Base-by-base conservation (phyloP, 2,797 vertebrate genomes). In the Lates japonicus region DNA sequence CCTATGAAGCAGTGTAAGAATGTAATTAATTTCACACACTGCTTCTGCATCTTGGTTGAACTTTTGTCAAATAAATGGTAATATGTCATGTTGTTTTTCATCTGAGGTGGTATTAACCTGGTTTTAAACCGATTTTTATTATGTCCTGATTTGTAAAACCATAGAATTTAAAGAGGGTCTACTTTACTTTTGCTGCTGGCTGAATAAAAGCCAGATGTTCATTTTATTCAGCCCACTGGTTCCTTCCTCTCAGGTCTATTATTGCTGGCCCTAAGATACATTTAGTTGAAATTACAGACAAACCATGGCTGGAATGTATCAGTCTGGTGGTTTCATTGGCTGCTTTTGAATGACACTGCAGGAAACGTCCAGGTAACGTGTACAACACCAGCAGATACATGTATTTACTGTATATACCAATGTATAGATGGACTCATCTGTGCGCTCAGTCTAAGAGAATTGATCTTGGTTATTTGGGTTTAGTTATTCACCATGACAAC, bases 281-380 rank as follows among this genome's bases (percentile, higher is more conserved):
- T 97, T 55, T 97, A 98, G 90, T 93, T 99, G 81, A 97, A 96
- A n/a, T n/a, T n/a, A 87, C 95, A 31, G 84, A 92, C 71, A 96
- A 93, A 66, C 95, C 94, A 0, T 97, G 96, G 95, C 94, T 98
- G n/a, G 73, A 99, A 98, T 49, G 66, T 95, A 88, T 92, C 0
- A 94, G 96, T 61, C 81, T 98, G 88, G 93, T 94, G 75, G 87
- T 88, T 0, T 91, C 48, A 29, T 96, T 46, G 92, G 93, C 79
- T 97, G 96, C 86, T 97, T 98, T 60, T 97, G 97, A 58, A 97
- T 98, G 97, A 98, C 97, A 0, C 90, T 0, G 90, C 98, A 0
- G 98, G 97, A 85, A 99, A 98, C 92, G 97, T 98, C 81, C 97
- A 99, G 97, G 97, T 98, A 95, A 70, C 11, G 12, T n/a, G n/a